Percentiles rank a stretch among this genome's conserved stretches.
Conservation (phyloP, 37 sponge, comb jelly and placozoan species). For the Haliclona indistincta region DNA sequence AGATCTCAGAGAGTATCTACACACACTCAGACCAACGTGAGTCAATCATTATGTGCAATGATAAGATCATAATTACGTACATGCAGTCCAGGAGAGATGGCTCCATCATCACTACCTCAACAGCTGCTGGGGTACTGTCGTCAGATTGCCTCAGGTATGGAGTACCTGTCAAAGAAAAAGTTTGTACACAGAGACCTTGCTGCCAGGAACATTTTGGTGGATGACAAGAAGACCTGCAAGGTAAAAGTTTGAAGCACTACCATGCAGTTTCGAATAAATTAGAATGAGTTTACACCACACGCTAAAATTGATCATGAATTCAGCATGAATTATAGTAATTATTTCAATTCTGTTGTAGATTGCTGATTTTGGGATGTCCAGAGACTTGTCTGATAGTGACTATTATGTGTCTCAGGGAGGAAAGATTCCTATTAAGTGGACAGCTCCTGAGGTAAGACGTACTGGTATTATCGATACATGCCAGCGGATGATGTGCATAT, state of each 20-base stretch:
- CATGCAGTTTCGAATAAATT: neutral
- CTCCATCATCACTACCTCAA: neutral
- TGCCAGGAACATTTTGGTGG: slow-evolving; percentile 64
- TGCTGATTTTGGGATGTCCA: slow-evolving; percentile 71
- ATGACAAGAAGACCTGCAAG: slow-evolving; percentile 60
- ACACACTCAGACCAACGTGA: slow-evolving; percentile 10
- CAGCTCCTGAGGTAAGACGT: slow-evolving; percentile 64
- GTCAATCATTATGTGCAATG: neutral
- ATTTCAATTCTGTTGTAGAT: slow-evolving; percentile 27
- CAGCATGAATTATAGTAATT: no score
- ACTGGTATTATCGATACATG: neutral
- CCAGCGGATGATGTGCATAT: no score
- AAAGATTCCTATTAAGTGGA: slow-evolving; percentile 64
- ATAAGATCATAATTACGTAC: neutral
- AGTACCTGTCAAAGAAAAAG: slow-evolving; percentile 49
- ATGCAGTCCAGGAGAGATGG: slow-evolving; percentile 7
- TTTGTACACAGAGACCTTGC: slow-evolving; percentile 77
- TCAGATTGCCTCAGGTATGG: slow-evolving; percentile 65
- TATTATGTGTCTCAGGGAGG: slow-evolving; percentile 47
- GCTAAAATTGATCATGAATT: no score
- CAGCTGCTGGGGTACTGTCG: slow-evolving; percentile 35
- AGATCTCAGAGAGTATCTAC: slow-evolving; percentile 39
- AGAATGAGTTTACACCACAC: no score
- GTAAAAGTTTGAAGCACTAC: neutral
- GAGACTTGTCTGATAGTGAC: slow-evolving; percentile 26